phyloP scores from a whole-genome alignment of 2,797 vertebrate species.

The Tiaroga cobitis region DNA sequence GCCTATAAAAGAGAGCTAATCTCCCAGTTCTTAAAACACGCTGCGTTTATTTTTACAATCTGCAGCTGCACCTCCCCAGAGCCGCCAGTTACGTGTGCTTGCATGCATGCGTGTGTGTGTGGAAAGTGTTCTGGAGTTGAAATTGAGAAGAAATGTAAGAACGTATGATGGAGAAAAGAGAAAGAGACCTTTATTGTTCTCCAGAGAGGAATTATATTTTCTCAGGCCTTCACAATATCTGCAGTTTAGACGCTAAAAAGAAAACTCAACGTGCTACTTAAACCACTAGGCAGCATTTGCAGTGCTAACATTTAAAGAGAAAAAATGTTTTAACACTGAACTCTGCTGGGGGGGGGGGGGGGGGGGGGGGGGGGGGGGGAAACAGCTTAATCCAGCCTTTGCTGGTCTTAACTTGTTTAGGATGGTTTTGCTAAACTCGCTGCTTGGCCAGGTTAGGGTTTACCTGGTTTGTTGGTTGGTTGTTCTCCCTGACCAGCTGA shows the following conservation, averaged over 20 bases:
- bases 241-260: neutral
- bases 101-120: conserved; percentile 19
- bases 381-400: neutral
- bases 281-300: neutral
- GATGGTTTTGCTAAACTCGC: neutral
- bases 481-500: neutral
- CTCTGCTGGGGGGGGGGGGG: neutral
- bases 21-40: conserved; percentile 73
- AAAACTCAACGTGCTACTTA: neutral
- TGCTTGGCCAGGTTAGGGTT: neutral
- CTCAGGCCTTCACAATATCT: conserved; percentile 34
- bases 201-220: conserved; percentile 16
- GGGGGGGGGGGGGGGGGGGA: too few species aligned
- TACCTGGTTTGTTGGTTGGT: neutral
- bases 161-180: conserved; percentile 40
- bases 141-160: conserved; percentile 32
- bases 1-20: conserved; percentile 76
- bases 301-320: neutral
- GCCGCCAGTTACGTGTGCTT: conserved; percentile 45
- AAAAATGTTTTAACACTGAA: neutral
- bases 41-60: conserved; percentile 80
- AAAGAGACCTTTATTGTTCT: conserved; percentile 41
- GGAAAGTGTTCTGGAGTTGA: conserved; percentile 33
- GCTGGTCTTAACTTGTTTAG: neutral
- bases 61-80: conserved; percentile 78